Percentiles rank a stretch among this genome's conserved stretches.
Conservation (phyloP, 92 coral and sea anemone species). For the Umimayanthus chanpuru region DNA sequence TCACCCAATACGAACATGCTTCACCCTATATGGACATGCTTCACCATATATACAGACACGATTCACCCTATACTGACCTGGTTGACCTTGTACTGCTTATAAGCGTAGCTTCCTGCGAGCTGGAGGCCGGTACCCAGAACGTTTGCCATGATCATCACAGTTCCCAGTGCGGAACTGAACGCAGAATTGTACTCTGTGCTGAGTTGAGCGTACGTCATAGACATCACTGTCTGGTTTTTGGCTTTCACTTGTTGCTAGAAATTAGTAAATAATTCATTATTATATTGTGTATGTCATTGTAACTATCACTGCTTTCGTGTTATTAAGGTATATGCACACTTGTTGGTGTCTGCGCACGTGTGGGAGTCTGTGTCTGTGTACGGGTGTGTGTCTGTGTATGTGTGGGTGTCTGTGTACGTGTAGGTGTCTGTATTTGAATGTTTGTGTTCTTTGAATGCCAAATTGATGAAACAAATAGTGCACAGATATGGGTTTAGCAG, state of each 20-base stretch:
- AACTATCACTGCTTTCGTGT: not conserved
- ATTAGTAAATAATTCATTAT: not conserved
- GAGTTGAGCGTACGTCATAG: conserved; percentile 1
- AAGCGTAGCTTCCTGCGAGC: not conserved
- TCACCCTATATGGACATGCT: too few species aligned
- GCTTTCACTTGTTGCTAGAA: conserved; percentile 28
- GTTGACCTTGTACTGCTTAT: conserved; percentile 4
- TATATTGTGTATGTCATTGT: not conserved
- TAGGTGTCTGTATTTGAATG: too few species aligned
- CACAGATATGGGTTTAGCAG: too few species aligned
- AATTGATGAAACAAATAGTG: too few species aligned
- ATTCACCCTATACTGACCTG: not conserved
- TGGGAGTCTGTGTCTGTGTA: too few species aligned
- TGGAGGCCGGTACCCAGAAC: not conserved
- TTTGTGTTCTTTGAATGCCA: too few species aligned
- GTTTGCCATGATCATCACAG: not conserved
- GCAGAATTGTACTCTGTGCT: not conserved
- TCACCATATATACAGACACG: too few species aligned
- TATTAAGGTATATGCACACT: not conserved
- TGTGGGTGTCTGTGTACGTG: too few species aligned
- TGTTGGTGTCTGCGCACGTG: too few species aligned
- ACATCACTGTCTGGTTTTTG: conserved; percentile 4
- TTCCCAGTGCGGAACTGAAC: not conserved
- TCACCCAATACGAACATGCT: too few species aligned
- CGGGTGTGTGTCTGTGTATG: too few species aligned